Conservation (phyloP, 2,113 vertebrate genomes). For the Chamaetylas fuelleborni region DNA sequence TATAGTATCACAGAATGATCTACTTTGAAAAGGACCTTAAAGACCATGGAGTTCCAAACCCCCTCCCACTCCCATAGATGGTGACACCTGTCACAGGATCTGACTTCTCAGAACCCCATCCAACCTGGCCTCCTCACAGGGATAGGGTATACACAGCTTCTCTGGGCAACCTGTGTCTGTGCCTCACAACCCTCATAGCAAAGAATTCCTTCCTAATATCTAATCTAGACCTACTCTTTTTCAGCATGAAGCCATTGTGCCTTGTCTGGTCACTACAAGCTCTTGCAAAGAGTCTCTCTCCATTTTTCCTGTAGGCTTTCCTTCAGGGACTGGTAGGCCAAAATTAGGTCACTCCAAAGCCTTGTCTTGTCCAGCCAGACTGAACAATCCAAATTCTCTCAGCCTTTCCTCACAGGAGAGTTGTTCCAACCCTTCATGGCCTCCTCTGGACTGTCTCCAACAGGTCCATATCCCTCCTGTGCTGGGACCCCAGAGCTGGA, state of each 20-base stretch:
- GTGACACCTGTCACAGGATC: background rate
- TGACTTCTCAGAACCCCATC: background rate
- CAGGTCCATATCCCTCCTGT: rapidly evolving
- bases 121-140: background rate
- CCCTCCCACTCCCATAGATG: no score
- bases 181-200: background rate
- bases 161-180: background rate
- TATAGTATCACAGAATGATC: background rate
- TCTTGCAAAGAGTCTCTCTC: background rate
- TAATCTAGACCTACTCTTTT: background rate
- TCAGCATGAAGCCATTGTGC: background rate
- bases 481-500: background rate
- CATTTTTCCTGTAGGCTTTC: background rate
- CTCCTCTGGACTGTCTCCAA: background rate
- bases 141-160: background rate
- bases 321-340: background rate
- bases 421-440: background rate
- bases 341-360: background rate
- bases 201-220: background rate
- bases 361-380: background rate
- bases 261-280: background rate
- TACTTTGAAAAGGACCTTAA: background rate
- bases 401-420: background rate
- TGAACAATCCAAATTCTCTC: background rate
- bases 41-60: background rate